Base-by-base conservation (phyloP, 2,113 vertebrate species). In the Urocolius indicus region DNA sequence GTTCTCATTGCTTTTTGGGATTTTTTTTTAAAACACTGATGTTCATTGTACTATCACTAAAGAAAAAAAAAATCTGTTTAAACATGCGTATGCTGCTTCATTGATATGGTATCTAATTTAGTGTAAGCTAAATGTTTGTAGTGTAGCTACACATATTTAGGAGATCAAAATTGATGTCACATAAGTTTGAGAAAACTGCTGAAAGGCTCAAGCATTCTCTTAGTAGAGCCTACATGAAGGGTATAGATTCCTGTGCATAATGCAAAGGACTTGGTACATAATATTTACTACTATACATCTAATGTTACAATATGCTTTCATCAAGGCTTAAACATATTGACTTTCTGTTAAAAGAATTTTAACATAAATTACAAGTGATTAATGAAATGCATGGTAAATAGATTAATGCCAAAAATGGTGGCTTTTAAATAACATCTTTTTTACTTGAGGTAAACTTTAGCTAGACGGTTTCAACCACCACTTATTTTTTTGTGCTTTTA, bases 311-410 rank as follows among this genome's bases (percentile, higher is more conserved):
- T 83, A 57, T 55, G 45, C 74, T 96, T 87, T 89, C 48, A 85
- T 30, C 38, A 93, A 87, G 45, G 78, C 32, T 94, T 87, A 96
- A 96, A 89, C 84, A 69, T 97, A 98, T 97, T 96, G 97, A 96
- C 68, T 96, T 97, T 95, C 91, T 97, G 94, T 93, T 96, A 78
- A 97, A 97, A 98, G 52, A 61, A 71, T 97, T 98, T 97, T 97
- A 98, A 93, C 86, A 96, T 96, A 97, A 97, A 97, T 95, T 95
- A 91, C 86, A 87, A 90, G 75, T 92, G 65, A 96, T 84, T 95
- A 96, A 85, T 81, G 57, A 94, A 96, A 88, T 94, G 73, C 24
- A 54, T 87, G 38, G 71, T 41, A 92, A 94, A 77, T 4, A 94
- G 36, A 41, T 62, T 89, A 61, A 48, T 94, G 82, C 73, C n/a